These are phyloP conservation scores for Cetonia aurata DNA, from an alignment of 2,888 invertebrate genomes.

Conservation along the genomic window DNA sequence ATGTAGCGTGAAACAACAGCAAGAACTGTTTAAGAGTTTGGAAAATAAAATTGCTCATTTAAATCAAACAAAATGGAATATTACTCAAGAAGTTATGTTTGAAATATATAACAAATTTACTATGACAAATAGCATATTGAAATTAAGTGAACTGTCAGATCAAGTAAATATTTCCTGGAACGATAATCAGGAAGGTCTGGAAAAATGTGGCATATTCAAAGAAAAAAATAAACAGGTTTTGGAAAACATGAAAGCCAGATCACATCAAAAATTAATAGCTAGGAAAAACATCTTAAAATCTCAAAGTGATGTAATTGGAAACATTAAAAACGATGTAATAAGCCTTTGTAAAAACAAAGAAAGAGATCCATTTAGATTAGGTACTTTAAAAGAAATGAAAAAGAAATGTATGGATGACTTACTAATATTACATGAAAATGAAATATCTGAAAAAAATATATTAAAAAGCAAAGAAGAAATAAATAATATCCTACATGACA, in stretches of 20 bases:
- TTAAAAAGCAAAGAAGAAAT: background rate
- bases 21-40: constrained; percentile 2
- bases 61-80: constrained; percentile 9
- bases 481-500: background rate
- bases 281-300: constrained; percentile 7
- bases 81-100: constrained; percentile 7
- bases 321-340: background rate
- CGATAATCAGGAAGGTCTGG: background rate
- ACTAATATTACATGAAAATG: background rate
- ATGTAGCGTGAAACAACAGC: background rate
- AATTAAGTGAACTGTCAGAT: constrained; percentile 12
- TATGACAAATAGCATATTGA: constrained; percentile 6
- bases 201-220: constrained; percentile 1
- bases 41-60: constrained; percentile 12
- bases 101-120: constrained; percentile 26
- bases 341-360: background rate
- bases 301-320: background rate
- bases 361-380: background rate
- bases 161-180: constrained; percentile 13
- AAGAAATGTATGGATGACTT: background rate
- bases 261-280: background rate
- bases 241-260: background rate
- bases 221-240: background rate
- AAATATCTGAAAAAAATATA: background rate
- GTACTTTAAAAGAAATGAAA: constrained; percentile 2